Conservation (phyloP, 1,140 invertebrate species). For the Chelonus insularis region DNA sequence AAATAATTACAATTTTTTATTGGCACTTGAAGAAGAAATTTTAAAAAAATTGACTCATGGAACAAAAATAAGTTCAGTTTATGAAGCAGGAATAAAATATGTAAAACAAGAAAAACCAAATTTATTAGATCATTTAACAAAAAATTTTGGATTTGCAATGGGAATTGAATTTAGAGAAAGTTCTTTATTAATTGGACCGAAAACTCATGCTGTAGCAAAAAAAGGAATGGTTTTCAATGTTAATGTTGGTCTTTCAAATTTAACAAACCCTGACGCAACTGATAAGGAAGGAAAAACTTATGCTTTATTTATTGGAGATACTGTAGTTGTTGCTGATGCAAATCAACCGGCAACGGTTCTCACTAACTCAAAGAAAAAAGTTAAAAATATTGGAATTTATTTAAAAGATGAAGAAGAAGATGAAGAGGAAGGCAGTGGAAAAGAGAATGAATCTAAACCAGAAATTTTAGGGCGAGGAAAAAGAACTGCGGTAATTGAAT, state of each 20-base stretch:
- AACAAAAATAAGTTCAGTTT: conserved; percentile 85
- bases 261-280: conserved; percentile 80
- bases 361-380: conserved; percentile 92
- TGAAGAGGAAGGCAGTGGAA: conserved; percentile 74
- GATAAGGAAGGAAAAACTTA: conserved; percentile 89
- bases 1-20: conserved; percentile 91
- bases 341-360: conserved; percentile 81
- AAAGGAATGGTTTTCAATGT: conserved; percentile 98
- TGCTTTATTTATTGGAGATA: conserved; percentile 96
- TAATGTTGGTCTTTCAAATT: conserved; percentile 89
- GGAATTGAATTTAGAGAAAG: conserved; percentile 98
- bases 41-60: conserved; percentile 84
- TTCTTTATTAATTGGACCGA: conserved; percentile 88
- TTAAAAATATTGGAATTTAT: conserved; percentile 96
- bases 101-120: conserved; percentile 88
- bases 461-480: conserved; percentile 79
- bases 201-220: conserved; percentile 78
- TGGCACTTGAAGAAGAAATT: conserved; percentile 90
- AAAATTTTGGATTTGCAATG: conserved; percentile 94
- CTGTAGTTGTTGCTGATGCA: conserved; percentile 90
- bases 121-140: conserved; percentile 89
- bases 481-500: conserved; percentile 92
- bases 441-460: conserved; percentile 68
- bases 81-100: conserved; percentile 79
- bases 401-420: conserved; percentile 92